Evolutionary conservation across 2,888 invertebrate genomes (phyloP), one percentile per base, ranked within the genome.

Genomic region (Colletes collaris): DNA sequence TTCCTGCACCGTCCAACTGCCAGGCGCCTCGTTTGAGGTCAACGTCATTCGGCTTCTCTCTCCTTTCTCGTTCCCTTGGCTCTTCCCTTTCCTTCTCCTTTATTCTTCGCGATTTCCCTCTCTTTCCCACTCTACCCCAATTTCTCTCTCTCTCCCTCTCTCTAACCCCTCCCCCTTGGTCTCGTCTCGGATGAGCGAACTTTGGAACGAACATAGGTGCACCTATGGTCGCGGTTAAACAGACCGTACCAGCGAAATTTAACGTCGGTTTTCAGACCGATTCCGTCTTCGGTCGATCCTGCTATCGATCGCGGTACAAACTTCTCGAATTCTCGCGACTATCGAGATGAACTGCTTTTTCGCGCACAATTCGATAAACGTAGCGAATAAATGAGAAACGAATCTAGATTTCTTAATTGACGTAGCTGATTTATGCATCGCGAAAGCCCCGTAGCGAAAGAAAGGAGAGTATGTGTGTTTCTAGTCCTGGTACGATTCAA

Each of bases 1-100:
- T 90, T 89, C 87, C 89, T 88, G 83, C 88, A 81, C 81, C 81
- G 77, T 82, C 80, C 80, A 83, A 82, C 82, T 83, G 88, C 81
- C 88, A 86, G 89, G 84, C 87, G 89, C 88, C 88, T 87, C 87
- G 89, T 91, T 90, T 91, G 91, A 92, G 92, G 92, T 92, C 92
- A 92, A 92, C 92, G 92, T 92, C 92, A 92, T 92, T 90, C 84
- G 82, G 76, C 75, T 40, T 84, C 84, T 81, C 78, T 76, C 77
- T 75, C 83, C 84, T 82, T 76, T 84, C 78, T 78, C 75, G 63
- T 69, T 62, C 81, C 62, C 78, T 84, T 71, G 56, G 72, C 74
- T 77, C 76, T 74, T 79, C 64, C 68, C 76, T 81, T 76, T 79
- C 68, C 71, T 79, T 71, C 75, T 74, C 71, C 80, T 52, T 56